Evolutionary conservation across 2,888 invertebrate species (phyloP).

Genomic region (Drosophila helvetica): DNA sequence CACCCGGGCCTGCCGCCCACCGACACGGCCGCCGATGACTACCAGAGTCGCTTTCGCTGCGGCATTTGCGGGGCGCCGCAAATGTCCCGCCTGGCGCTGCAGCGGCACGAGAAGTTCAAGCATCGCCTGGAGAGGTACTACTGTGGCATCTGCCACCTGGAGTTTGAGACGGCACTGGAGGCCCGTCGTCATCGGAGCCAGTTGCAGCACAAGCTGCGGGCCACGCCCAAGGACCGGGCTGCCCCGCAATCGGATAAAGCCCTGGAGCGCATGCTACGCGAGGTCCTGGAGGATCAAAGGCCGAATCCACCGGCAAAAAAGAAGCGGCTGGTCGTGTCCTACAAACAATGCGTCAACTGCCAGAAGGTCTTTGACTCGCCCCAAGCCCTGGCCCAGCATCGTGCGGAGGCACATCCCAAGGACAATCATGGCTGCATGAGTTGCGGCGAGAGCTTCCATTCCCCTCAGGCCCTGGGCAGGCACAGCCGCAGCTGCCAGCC

Average conservation of each 20-base stretch:
- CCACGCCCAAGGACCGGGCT: slow-evolving; percentile 49
- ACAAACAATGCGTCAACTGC: slow-evolving; percentile 45
- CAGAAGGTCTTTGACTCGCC: slow-evolving; percentile 42
- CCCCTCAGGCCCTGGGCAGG: slow-evolving; percentile 90
- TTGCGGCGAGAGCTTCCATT: slow-evolving; percentile 88
- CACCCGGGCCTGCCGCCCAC: slow-evolving; percentile 85
- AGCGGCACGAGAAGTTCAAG: slow-evolving; percentile 87
- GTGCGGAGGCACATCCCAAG: slow-evolving; percentile 66
- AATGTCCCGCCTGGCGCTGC: slow-evolving; percentile 87
- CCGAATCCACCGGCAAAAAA: slow-evolving; percentile 12
- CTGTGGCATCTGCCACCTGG: slow-evolving; percentile 88
- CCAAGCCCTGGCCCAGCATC: slow-evolving; percentile 46
- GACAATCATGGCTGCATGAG: slow-evolving; percentile 88
- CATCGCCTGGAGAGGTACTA: slow-evolving; percentile 87
- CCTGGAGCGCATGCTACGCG: slow-evolving; percentile 70
- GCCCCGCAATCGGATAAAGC: slow-evolving; percentile 34
- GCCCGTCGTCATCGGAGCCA: slow-evolving; percentile 88
- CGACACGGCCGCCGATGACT: slow-evolving; percentile 87
- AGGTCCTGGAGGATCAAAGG: slow-evolving; percentile 60
- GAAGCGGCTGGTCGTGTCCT: neutral
- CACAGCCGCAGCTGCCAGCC: slow-evolving; percentile 86
- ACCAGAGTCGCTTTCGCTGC: slow-evolving; percentile 88
- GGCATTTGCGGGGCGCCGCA: slow-evolving; percentile 86
- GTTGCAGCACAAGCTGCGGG: slow-evolving; percentile 87
- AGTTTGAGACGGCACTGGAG: slow-evolving; percentile 86